These are phyloP conservation scores for Epinotia brunnichana DNA, from an alignment of 2,888 invertebrate species.

Conservation along the genomic window DNA sequence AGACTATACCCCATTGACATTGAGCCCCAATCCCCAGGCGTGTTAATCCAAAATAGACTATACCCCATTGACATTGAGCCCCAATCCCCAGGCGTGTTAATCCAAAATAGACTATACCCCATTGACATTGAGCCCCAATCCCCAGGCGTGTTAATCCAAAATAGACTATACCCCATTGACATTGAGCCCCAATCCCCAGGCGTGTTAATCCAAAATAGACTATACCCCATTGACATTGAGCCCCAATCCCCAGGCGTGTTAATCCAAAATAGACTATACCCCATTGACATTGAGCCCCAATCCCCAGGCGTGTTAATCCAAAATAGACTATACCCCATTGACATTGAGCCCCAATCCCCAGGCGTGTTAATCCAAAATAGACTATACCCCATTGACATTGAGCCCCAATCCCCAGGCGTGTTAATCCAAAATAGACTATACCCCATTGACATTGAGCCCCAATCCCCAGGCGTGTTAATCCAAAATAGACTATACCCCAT, in stretches of 20 bases:
- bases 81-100: conserved; percentile 85
- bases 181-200: conserved; percentile 62
- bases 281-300: background rate
- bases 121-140: background rate
- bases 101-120: too few species aligned
- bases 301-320: conserved; percentile 87
- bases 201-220: too few species aligned
- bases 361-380: too few species aligned
- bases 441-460: background rate
- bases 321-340: too few species aligned
- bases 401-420: conserved; percentile 82
- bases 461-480: conserved; percentile 86
- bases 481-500: too few species aligned
- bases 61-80: background rate
- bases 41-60: too few species aligned
- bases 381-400: background rate
- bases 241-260: conserved; percentile 84
- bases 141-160: conserved; percentile 89
- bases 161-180: too few species aligned
- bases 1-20: too few species aligned
- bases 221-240: background rate
- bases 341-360: conserved; percentile 46
- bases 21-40: conserved; percentile 75
- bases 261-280: too few species aligned
- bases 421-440: too few species aligned